Evolutionary conservation across 1,140 invertebrate species (phyloP).

Genomic region (Musca vetustissima): DNA sequence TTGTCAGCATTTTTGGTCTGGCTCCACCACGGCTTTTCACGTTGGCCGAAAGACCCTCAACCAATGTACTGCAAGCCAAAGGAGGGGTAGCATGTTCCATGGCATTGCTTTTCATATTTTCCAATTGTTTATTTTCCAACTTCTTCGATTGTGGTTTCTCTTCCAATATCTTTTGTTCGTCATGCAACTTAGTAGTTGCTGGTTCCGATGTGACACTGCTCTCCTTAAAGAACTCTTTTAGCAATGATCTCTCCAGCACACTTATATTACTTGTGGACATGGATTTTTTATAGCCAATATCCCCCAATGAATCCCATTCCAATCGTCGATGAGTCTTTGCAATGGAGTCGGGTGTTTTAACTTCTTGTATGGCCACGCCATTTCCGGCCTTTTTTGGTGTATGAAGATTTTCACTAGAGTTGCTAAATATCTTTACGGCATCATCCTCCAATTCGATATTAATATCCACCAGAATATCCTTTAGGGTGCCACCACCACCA

Average conservation of each 20-base stretch:
- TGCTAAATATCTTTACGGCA: not conserved
- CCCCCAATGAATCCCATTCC: constrained; percentile 52
- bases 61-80: constrained; percentile 45
- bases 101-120: not conserved
- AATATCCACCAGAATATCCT: constrained; percentile 8
- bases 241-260: constrained; percentile 44
- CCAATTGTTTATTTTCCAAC: not conserved
- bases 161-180: not conserved
- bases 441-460: not conserved
- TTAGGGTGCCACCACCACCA: not conserved
- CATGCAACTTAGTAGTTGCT: not conserved
- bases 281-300: constrained; percentile 48
- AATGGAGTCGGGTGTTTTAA: constrained; percentile 47
- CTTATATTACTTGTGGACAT: constrained; percentile 50
- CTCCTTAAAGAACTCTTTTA: constrained; percentile 37
- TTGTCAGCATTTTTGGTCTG: constrained; percentile 8
- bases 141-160: not conserved
- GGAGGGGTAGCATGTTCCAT: constrained; percentile 29
- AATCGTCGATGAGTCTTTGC: constrained; percentile 45
- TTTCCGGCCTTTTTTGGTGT: constrained; percentile 14
- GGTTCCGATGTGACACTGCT: constrained; percentile 6
- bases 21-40: not conserved
- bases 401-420: constrained; percentile 9
- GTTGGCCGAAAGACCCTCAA: constrained; percentile 26
- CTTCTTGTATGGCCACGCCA: constrained; percentile 30